Evolutionary conservation across 2,888 invertebrate genomes (phyloP), one percentile per base, ranked within the genome.

Genomic region (Cryptus armator): DNA sequence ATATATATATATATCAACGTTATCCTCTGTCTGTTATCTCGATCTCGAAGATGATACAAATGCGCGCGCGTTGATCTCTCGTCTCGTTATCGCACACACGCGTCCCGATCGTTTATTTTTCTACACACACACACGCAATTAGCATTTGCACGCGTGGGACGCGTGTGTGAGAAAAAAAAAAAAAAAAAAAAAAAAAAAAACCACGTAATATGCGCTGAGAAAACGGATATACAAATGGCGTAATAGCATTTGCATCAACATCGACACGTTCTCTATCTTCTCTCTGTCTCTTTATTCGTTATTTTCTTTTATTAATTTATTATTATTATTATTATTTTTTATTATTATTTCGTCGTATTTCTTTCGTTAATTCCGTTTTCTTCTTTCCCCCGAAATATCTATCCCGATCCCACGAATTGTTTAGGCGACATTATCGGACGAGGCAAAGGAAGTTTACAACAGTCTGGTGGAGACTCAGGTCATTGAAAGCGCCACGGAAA

Each of bases 391-490:
- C 90, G 90, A 82, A 87, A 86, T 32, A 86, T 84, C 83, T 82
- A 59, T 81, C 86, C 85, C 82, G 64, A 83, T 90, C 89, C 90
- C 91, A 89, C 90, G 89, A 88, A 90, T 92, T 93, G 94, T 95
- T 81, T 95, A 98, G 98, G 96, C 97, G 43, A 96, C 97, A 43
- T 95, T 98, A 89, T 97, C 98, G 19, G 97, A 97, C 91, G 98
- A 98, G 94, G 97, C 98, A 67, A 98, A 98, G 92, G 96, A 97
- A 91, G 99, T 98, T 0, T 99, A 99, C 94, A 97, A 98, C 91
- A 97, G 97, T 90, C 95, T 99, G 74, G 98, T 99, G 77, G 98
- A 99, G 92, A 94, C 94, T 88, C 94, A 95, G 5, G 83, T 90
- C 89, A 88, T 92, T 74, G 93, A 93, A 88, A 90, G 87, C 10